These are phyloP conservation scores for Clarias laeviceps DNA, from an alignment of 2,797 vertebrate genomes.

Conservation along the genomic window DNA sequence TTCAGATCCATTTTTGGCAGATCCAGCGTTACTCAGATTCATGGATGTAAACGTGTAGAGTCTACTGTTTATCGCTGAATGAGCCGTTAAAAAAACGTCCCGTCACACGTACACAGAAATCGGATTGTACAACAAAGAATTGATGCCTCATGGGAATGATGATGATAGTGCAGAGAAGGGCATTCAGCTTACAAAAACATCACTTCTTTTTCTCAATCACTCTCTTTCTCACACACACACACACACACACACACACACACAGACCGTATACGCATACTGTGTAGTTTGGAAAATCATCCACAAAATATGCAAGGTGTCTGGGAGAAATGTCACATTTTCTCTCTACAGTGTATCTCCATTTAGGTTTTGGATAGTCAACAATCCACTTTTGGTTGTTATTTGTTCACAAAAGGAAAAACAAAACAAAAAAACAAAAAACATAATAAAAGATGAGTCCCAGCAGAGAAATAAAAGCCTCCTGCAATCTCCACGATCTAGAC, in stretches of 20 bases:
- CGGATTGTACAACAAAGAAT: slow-evolving; percentile 39
- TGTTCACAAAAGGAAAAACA: slow-evolving; percentile 25
- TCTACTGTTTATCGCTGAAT: slow-evolving; percentile 22
- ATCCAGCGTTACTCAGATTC: neutral
- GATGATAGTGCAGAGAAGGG: slow-evolving; percentile 73
- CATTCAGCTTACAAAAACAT: slow-evolving; percentile 66
- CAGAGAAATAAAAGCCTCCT: slow-evolving; percentile 40
- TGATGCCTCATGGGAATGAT: slow-evolving; percentile 38
- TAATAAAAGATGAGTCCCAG: neutral
- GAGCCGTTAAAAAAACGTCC: slow-evolving; percentile 22
- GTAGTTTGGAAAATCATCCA: slow-evolving; percentile 55
- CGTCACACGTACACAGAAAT: slow-evolving; percentile 43
- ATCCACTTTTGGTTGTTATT: slow-evolving; percentile 50
- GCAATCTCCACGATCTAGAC: slow-evolving; percentile 21
- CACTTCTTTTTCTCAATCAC: slow-evolving; percentile 43
- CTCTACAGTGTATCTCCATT: slow-evolving; percentile 65
- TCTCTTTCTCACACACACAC: slow-evolving; percentile 39
- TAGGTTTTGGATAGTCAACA: slow-evolving; percentile 53
- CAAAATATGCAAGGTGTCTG: slow-evolving; percentile 55
- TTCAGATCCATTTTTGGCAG: neutral
- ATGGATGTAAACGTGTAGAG: neutral
- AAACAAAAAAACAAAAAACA: neutral
- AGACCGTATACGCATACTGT: slow-evolving; percentile 27
- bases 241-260: slow-evolving; percentile 26
- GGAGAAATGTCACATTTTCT: slow-evolving; percentile 55